Conservation (phyloP, 2,888 invertebrate genomes). For the Chaitophorus viminalis region DNA sequence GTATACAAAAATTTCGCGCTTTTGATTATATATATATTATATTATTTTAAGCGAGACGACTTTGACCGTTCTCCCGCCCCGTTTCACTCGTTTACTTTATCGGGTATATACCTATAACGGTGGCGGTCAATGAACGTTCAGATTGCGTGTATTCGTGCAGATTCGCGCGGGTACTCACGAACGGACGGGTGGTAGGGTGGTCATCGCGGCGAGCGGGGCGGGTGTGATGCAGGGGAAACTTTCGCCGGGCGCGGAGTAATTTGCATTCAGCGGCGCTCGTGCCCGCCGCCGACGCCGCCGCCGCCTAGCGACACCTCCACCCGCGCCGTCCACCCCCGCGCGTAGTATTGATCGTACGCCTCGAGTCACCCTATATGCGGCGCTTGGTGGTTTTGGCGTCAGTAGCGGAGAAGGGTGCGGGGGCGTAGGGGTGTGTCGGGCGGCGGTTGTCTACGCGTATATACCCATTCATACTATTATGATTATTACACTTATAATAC, state of each 20-base stretch:
- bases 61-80: constrained; percentile 67
- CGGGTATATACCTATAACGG: neutral
- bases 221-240: neutral
- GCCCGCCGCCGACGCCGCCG: constrained; percentile 26
- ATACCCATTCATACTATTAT: no score
- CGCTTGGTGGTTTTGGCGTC: neutral
- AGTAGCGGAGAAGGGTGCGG: neutral
- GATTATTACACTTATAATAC: no score
- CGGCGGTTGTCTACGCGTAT: neutral
- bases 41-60: neutral
- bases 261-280: constrained; percentile 52
- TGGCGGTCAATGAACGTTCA: constrained; percentile 24
- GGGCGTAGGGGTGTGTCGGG: constrained; percentile 46
- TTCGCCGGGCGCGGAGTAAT: constrained; percentile 26
- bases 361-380: constrained; percentile 2
- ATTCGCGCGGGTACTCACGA: neutral
- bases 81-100: constrained; percentile 68
- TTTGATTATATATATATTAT: neutral
- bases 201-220: neutral
- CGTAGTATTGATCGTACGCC: constrained; percentile 45
- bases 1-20: no score
- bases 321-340: neutral
- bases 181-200: neutral
- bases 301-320: constrained; percentile 16
- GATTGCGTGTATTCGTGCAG: constrained; percentile 69